Conservation (phyloP, 1,140 invertebrate species). For the Zophobas morio region DNA sequence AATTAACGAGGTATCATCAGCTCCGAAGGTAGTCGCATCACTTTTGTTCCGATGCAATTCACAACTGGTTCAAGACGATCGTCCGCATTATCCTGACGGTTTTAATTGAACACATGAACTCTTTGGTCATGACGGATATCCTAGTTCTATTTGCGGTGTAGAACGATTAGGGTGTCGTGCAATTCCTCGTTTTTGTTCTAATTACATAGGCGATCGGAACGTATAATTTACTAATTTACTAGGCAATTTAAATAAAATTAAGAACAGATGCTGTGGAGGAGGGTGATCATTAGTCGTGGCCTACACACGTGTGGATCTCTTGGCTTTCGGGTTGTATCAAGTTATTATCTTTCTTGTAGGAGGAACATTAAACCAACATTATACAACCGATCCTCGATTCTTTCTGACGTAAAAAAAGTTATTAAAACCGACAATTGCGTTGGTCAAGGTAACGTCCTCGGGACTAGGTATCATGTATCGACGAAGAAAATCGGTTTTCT, state of each 20-base stretch:
- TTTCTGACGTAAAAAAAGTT: slow-evolving; percentile 1
- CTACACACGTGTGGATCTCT: slow-evolving; percentile 32
- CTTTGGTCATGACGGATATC: background rate
- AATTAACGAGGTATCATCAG: slow-evolving; percentile 11
- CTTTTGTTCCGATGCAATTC: slow-evolving; percentile 30
- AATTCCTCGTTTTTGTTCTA: background rate
- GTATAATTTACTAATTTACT: slow-evolving; percentile 30
- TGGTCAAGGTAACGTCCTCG: slow-evolving; percentile 34
- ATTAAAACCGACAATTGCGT: slow-evolving; percentile 4
- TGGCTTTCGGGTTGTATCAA: slow-evolving; percentile 17
- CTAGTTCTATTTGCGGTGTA: background rate
- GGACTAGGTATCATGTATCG: background rate
- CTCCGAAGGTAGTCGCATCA: slow-evolving; percentile 14
- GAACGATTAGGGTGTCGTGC: background rate
- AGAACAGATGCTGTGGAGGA: slow-evolving; percentile 31
- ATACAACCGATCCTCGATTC: background rate
- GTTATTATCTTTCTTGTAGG: slow-evolving; percentile 30
- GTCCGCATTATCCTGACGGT: slow-evolving; percentile 16
- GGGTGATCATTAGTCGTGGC: slow-evolving; percentile 34
- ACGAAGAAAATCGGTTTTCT: slow-evolving; percentile 3
- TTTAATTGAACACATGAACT: slow-evolving; percentile 8
- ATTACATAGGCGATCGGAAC: slow-evolving; percentile 1
- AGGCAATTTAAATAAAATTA: slow-evolving; percentile 25
- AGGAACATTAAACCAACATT: slow-evolving; percentile 34
- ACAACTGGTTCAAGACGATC: slow-evolving; percentile 30